phyloP scores from a whole-genome alignment of 2,797 vertebrate genomes.

The Takifugu rubripes region DNA sequence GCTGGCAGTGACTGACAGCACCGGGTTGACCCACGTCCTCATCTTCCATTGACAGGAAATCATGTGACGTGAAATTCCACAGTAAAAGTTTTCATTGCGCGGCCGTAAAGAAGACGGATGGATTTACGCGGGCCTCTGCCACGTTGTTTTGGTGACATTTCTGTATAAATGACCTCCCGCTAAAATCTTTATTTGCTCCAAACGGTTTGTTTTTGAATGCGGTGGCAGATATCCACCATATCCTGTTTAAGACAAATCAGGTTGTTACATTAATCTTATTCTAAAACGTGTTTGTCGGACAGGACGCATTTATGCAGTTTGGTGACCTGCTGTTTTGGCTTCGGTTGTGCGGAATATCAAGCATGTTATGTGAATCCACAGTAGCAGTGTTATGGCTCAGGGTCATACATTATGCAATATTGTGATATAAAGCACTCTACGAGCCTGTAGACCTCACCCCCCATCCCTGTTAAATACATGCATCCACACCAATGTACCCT shows the following conservation, averaged over 20 bases:
- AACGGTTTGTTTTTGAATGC: conserved; percentile 11
- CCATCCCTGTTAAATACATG: conserved; percentile 39
- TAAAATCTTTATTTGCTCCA: no score
- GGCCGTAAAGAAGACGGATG: no score
- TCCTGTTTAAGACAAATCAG: conserved; percentile 12
- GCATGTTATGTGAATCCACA: conserved; percentile 54
- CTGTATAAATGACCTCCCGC: no score
- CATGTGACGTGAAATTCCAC: no score
- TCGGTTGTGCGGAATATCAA: conserved; percentile 44
- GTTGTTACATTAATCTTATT: conserved; percentile 30
- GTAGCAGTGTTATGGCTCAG: conserved; percentile 44
- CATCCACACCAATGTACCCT: conserved; percentile 26
- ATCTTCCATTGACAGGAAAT: no score
- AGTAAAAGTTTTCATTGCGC: no score
- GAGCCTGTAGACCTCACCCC: conserved; percentile 45
- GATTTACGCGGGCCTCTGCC: no score
- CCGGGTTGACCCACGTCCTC: no score
- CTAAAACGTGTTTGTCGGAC: conserved; percentile 23
- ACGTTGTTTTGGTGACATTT: no score
- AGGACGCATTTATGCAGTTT: conserved; percentile 33
- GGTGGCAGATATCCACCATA: conserved; percentile 17
- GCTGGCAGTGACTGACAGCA: no score
- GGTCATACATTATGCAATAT: conserved; percentile 67
- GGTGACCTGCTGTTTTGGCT: conserved; percentile 47
- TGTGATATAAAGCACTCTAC: conserved; percentile 46